These are phyloP conservation scores for Nomada ruficornis DNA, from an alignment of 2,888 invertebrate species.

Conservation along the genomic window DNA sequence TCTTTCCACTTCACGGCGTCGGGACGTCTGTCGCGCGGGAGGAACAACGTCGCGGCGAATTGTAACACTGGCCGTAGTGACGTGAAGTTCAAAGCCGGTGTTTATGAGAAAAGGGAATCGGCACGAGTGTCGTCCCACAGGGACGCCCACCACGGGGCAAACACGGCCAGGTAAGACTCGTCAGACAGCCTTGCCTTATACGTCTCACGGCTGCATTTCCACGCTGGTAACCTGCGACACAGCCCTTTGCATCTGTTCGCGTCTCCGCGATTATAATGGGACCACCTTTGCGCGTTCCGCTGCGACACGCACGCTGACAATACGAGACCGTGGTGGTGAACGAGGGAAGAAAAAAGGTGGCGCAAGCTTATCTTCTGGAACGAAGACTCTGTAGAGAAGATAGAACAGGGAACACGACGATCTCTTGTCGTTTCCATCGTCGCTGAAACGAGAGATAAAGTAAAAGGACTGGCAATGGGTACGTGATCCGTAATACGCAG, in stretches of 20 bases:
- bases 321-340: background rate
- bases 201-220: constrained; percentile 61
- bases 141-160: constrained; percentile 55
- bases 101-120: constrained; percentile 60
- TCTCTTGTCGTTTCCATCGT: background rate
- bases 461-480: background rate
- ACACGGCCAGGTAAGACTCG: constrained; percentile 22
- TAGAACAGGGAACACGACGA: background rate
- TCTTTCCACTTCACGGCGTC: background rate
- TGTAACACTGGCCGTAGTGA: constrained; percentile 3
- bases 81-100: background rate
- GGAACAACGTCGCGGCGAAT: constrained; percentile 11
- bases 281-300: constrained; percentile 63
- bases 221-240: constrained; percentile 62
- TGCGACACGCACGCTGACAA: constrained; percentile 44
- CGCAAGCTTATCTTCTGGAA: constrained; percentile 10
- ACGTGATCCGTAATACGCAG: too few species aligned
- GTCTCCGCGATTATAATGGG: constrained; percentile 61
- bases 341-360: background rate
- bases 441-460: background rate
- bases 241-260: constrained; percentile 58
- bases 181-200: constrained; percentile 63
- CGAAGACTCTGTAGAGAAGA: background rate
- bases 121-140: constrained; percentile 49
- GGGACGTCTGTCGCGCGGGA: background rate